Conservation (phyloP, 2,113 vertebrate genomes). For the Coracopsis vasa region DNA sequence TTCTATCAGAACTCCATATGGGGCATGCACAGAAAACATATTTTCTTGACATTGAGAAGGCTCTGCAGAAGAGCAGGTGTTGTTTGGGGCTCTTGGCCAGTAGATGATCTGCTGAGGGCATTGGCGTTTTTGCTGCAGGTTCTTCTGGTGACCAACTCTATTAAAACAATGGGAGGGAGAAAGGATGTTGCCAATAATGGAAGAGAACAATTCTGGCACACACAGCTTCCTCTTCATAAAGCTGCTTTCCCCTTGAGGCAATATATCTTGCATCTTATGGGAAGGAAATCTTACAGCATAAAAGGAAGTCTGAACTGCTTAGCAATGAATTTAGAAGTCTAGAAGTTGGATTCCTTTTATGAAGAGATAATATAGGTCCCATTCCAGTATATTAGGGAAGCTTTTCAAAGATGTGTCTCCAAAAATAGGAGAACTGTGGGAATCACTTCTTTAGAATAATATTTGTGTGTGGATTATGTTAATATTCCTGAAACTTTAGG, state of each 20-base stretch:
- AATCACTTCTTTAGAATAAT: slow-evolving; percentile 34
- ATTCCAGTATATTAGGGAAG: slow-evolving; percentile 25
- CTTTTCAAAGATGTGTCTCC: slow-evolving; percentile 11
- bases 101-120: not conserved
- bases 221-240: slow-evolving; percentile 32
- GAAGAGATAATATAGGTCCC: not conserved
- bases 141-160: slow-evolving; percentile 22
- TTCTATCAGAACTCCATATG: not conserved
- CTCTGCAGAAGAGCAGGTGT: not conserved
- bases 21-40: not conserved
- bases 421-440: slow-evolving; percentile 29
- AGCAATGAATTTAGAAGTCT: slow-evolving; percentile 24
- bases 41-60: not conserved
- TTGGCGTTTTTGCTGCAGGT: not conserved
- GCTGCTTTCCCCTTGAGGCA: slow-evolving; percentile 34
- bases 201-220: slow-evolving; percentile 53
- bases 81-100: not conserved
- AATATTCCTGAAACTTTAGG: not conserved
- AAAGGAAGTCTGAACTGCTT: slow-evolving; percentile 58
- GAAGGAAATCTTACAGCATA: slow-evolving; percentile 51
- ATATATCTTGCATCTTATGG: slow-evolving; percentile 36
- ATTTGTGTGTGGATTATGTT: slow-evolving; percentile 9
- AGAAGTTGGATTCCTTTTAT: slow-evolving; percentile 30
- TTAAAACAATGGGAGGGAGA: slow-evolving; percentile 41
- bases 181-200: slow-evolving; percentile 37